Base-by-base conservation (phyloP, 2,888 invertebrate genomes). In the Osmoderma eremita region DNA sequence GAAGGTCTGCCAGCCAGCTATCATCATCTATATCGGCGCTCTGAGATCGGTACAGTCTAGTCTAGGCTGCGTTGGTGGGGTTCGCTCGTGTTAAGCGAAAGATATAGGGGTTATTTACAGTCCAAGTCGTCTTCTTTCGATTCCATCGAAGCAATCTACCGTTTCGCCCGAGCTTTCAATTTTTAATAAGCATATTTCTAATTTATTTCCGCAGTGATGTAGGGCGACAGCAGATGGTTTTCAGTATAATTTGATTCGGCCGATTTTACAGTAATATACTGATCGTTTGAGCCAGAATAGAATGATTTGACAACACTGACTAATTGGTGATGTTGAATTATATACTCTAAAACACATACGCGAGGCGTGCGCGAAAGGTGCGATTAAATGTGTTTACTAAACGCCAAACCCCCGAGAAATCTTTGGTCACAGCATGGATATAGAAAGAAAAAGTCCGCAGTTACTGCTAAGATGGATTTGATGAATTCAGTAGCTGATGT, bases 141-240 rank as follows among this genome's bases (percentile, higher is more conserved):
- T 56, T 56, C n/a, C 56, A 42, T 41, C 22, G n/a, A 17, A 24
- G 24, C 17, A 8, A 24, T 50, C 18, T 41, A 56, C 56, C 38
- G 41, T 41, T 56, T 56, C 41, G 20, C 41, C 20, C 5, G 8
- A 20, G 41, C 13, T 45, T 45, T 54, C 54, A 54, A 65, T 65
- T 53, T 65, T 65, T 65, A 65, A 65, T 65, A 65, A 53, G 45
- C 53, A 39, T 38, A 18, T 63, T 48, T 63, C 51, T 45, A 41
- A 45, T 48, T 56, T 56, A 41, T 42, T n/a, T n/a, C n/a, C n/a
- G n/a, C n/a, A n/a, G n/a, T n/a, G n/a, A n/a, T n/a, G n/a, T n/a
- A n/a, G n/a, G n/a, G n/a, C n/a, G n/a, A n/a, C 18, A 54, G 13
- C 39, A 54, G 54, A 39, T 54, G 54, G 54, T 13, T 39, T n/a